Base-by-base conservation (phyloP, 2,888 invertebrate genomes). In the Latrodectus elegans region DNA sequence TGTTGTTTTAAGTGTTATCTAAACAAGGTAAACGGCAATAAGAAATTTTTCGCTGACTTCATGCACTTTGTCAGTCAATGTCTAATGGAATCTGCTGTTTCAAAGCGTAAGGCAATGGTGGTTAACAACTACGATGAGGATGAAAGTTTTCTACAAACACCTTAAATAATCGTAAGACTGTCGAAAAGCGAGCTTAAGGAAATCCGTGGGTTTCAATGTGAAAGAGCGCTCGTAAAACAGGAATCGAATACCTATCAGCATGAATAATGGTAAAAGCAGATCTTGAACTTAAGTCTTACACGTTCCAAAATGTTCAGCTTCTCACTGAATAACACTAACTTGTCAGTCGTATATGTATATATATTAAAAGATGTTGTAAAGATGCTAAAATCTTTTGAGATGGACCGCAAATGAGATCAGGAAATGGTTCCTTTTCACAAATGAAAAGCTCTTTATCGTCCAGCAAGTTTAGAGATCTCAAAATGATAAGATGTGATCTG, bases 381-480 rank as follows among this genome's bases (percentile, higher is more conserved):
- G 49, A 38, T 77, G 49, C 52, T 38, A 2, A 67, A 67, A 77
- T 65, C 65, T 65, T 52, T 52, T 68, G 65, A 67, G 15, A 68
- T 65, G 1, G 17, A 11, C 51, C 38, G 52, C 38, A 68, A 52
- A 65, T 77, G 65, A 77, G 77, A 10, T 15, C 67, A 38, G 77
- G 6, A 0, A 6, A 6, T 6, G 38, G 6, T 38, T 38, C 38
- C 4, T 38, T 38, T 38, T 38, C 38, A 77, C 67, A 17, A 49
- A 77, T 52, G 67, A 77, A 22, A 77, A 77, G 51, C 65, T 77
- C 22, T 77, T 77, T 68, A 77, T 67, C 65, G 17, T 65, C 38
- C 51, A 77, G 11, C 77, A 77, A 68, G 65, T 8, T 67, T 67
- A 77, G 4, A 65, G 67, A 67, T 52, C 67, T 4, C 38, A 65